A percentile compares a stretch with the other conserved stretches of the same genome.
Conservation (phyloP, 2,113 vertebrate genomes). For the Clarias macrocephalus region DNA sequence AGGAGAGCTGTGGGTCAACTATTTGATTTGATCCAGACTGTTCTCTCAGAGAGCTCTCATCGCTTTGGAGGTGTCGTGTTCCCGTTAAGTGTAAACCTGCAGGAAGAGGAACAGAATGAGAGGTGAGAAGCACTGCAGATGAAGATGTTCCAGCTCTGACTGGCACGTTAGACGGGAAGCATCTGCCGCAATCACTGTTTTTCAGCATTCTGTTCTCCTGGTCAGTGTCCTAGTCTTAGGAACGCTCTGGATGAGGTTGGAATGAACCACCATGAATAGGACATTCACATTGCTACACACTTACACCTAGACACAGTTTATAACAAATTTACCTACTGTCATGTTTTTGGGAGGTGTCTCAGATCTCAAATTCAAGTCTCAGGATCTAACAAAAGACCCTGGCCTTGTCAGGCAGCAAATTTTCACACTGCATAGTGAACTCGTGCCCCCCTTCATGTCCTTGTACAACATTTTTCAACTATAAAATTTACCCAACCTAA, state of each 20-base stretch:
- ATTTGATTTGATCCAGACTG: background rate
- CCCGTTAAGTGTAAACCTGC: slow-evolving; percentile 80
- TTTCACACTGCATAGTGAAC: background rate
- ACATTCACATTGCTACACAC: background rate
- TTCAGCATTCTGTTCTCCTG: background rate
- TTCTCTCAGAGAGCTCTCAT: slow-evolving; percentile 60
- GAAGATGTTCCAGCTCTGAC: background rate
- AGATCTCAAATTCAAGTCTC: background rate
- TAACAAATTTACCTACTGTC: background rate
- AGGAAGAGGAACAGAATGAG: background rate
- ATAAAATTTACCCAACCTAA: background rate
- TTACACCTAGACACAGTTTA: background rate
- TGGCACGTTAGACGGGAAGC: background rate
- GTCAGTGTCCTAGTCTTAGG: background rate
- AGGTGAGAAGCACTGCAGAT: background rate
- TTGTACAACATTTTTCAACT: background rate
- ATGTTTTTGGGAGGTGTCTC: background rate
- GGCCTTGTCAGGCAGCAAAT: background rate
- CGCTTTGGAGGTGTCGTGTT: slow-evolving; percentile 77
- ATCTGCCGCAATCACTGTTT: background rate
- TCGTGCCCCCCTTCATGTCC: background rate
- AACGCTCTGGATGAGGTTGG: background rate
- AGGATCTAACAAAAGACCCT: background rate
- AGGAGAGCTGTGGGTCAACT: background rate
- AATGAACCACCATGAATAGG: background rate